phyloP scores from a whole-genome alignment of 2,797 vertebrate genomes.

The Sandelia bainsii region DNA sequence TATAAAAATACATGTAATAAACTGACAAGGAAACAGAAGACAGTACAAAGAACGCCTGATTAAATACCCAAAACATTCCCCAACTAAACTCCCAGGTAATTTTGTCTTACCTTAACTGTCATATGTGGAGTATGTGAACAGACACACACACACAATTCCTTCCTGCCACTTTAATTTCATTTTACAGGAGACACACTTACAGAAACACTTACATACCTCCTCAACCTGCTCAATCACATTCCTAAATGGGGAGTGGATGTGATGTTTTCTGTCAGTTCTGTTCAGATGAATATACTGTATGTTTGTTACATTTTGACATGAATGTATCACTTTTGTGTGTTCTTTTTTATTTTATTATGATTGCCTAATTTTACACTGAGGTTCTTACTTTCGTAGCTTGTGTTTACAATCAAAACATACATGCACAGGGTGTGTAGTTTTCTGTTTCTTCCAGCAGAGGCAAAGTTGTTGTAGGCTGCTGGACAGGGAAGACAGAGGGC shows the following conservation, averaged over 20 bases:
- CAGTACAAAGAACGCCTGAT: neutral
- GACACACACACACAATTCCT: slow-evolving; percentile 2
- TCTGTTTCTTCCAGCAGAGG: slow-evolving; percentile 64
- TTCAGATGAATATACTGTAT: neutral
- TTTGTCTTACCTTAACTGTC: slow-evolving; percentile 42
- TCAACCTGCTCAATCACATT: slow-evolving; percentile 73
- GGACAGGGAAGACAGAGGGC: neutral
- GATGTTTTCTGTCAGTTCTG: neutral
- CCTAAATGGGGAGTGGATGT: slow-evolving; percentile 61
- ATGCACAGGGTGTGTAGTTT: slow-evolving; percentile 1
- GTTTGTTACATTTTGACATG: neutral
- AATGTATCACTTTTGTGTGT: no score
- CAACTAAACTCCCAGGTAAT: neutral
- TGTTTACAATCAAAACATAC: no score
- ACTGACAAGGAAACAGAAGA: neutral
- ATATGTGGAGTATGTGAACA: neutral
- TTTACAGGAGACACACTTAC: neutral
- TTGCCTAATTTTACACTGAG: no score
- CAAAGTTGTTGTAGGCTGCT: slow-evolving; percentile 9
- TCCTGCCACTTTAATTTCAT: slow-evolving; percentile 22
- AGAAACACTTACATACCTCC: neutral
- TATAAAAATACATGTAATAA: neutral
- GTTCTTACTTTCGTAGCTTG: no score
- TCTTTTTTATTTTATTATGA: no score
- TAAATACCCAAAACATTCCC: neutral